Percentiles rank a stretch among this genome's conserved stretches.
These are phyloP conservation scores for Malurus melanocephalus DNA, from an alignment of 2,113 vertebrate genomes.

Conservation along the genomic window DNA sequence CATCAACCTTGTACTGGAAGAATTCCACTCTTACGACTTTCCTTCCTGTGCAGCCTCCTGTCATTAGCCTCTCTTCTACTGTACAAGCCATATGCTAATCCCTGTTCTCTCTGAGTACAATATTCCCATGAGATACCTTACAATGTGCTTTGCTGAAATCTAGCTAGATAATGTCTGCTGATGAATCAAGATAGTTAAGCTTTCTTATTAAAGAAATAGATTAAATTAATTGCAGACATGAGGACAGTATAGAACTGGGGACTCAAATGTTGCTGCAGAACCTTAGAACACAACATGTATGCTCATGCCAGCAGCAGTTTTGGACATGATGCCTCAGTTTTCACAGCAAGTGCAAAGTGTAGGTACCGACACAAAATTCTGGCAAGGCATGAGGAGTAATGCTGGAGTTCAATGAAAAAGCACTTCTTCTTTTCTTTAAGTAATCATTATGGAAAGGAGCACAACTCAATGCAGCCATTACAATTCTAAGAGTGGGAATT, in stretches of 20 bases:
- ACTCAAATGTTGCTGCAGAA: background rate
- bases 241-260: background rate
- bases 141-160: background rate
- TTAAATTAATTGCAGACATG: background rate
- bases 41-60: background rate
- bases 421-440: slow-evolving; percentile 14
- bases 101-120: background rate
- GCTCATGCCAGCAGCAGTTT: background rate
- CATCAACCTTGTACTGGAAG: background rate
- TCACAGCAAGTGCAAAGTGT: background rate
- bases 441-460: background rate
- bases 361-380: background rate
- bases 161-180: background rate
- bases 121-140: background rate
- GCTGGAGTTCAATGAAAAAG: background rate
- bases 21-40: background rate
- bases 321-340: background rate
- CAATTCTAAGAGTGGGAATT: slow-evolving; percentile 20
- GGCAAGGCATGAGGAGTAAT: background rate
- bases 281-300: background rate
- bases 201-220: background rate
- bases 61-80: background rate
- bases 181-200: background rate
- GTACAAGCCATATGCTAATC: background rate
- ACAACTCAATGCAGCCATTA: slow-evolving; percentile 18